Base-by-base conservation (phyloP, 1,140 invertebrate species). In the Scaptomyza hsui region DNA sequence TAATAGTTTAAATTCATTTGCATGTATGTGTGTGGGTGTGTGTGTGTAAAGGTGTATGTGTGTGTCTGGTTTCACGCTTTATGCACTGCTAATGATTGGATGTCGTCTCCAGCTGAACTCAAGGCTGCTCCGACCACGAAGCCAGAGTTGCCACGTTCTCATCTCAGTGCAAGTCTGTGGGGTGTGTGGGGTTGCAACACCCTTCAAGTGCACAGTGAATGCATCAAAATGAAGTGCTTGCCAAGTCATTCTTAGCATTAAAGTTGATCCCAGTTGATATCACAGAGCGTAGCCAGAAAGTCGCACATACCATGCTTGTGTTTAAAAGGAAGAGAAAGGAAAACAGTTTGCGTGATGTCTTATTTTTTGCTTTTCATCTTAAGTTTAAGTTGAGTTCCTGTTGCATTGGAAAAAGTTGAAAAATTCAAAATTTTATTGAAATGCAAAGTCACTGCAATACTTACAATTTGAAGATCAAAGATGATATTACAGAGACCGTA, bases 1-100 rank as follows among this genome's bases (percentile, higher is more conserved):
- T 83, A 83, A 85, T 83, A 83, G 80, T 85, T 83, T 79, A 83
- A 83, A 83, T 83, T 79, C 79, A 83, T 83, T 72, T 76, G 62
- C 59, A 85, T 75, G 62, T 42, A 4, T 21, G 9, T 15, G 18
- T 26, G 13, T 41, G 1, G 41, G 32, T 7, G 19, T 72, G 56
- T 75, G 53, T 72, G 61, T 71, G 62, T 75, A 62, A 48, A 6
- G 12, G 12, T 12, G 21, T 16, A 5, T 35, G 1, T 48, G 13
- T 26, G 15, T 75, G 75, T 71, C 80, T 79, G 72, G 80, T 83
- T 83, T 85, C 76, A 83, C 76, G 80, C 80, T 83, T 75, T 85
- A 79, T 85, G 79, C 79, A 72, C 79, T 83, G 79, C 80, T 83
- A 83, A 83, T 83, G 80, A 83, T 79, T 83, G 85, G 72, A 83